Evolutionary conservation across 2,888 invertebrate genomes (phyloP).

Genomic region (Cephus pulcher): DNA sequence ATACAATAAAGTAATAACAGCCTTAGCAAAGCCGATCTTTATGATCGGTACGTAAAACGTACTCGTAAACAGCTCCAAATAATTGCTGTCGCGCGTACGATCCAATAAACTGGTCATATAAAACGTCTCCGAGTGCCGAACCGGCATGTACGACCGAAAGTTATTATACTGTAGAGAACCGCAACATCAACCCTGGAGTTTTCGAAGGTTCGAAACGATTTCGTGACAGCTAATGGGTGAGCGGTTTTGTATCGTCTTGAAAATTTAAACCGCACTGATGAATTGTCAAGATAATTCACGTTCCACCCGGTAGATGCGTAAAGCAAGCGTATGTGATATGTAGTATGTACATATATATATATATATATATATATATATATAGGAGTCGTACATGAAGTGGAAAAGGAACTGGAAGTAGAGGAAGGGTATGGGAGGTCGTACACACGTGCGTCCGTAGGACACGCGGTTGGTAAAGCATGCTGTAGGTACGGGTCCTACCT

Average conservation of each 20-base stretch:
- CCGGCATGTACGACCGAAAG: background rate
- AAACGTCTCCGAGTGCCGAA: background rate
- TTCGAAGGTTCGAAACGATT: background rate
- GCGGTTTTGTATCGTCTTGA: background rate
- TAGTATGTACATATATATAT: constrained; percentile 11
- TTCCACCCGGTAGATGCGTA: constrained; percentile 8
- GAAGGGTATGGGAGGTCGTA: constrained; percentile 9
- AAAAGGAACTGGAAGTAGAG: constrained; percentile 8
- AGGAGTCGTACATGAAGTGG: background rate
- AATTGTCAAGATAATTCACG: background rate
- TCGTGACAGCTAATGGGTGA: background rate
- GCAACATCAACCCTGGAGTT: background rate
- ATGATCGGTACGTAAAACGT: background rate
- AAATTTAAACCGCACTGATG: background rate
- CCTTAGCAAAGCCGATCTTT: background rate
- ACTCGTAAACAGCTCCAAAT: background rate
- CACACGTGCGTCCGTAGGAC: constrained; percentile 7
- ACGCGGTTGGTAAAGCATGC: constrained; percentile 15
- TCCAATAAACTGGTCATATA: background rate
- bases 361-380: constrained; percentile 2
- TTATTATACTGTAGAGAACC: background rate
- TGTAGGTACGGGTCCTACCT: constrained; percentile 22
- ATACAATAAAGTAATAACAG: background rate
- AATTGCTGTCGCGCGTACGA: background rate
- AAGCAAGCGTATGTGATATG: constrained; percentile 15